Conservation (phyloP, 2,113 vertebrate genomes). For the Sinocyclocheilus anshuiensis region DNA sequence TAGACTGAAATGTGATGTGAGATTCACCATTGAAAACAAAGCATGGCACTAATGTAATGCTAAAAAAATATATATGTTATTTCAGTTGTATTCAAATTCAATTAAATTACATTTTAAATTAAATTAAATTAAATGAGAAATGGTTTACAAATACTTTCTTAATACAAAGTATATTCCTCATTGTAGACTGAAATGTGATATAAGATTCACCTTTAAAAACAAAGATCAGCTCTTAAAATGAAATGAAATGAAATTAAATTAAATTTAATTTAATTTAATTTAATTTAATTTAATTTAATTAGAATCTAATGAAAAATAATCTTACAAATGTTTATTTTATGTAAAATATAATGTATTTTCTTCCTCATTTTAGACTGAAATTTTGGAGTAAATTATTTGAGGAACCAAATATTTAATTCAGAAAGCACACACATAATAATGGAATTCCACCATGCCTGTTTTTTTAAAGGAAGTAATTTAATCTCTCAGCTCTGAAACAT, state of each 20-base stretch:
- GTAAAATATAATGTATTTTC: neutral
- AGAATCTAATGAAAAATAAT: neutral
- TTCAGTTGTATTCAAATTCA: neutral
- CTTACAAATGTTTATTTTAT: neutral
- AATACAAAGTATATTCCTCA: too few species aligned
- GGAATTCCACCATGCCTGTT: neutral
- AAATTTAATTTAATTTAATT: neutral
- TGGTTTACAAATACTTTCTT: too few species aligned
- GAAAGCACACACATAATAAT: neutral
- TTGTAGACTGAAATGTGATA: too few species aligned
- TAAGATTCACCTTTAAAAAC: too few species aligned
- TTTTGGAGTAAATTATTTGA: neutral
- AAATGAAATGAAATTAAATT: neutral
- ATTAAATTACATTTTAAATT: too few species aligned
- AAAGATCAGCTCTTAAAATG: neutral
- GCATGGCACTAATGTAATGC: neutral
- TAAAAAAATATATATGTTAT: neutral
- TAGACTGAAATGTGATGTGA: too few species aligned
- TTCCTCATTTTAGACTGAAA: neutral
- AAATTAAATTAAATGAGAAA: too few species aligned
- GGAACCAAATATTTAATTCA: neutral
- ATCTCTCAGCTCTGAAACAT: constrained; percentile 37
- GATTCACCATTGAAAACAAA: too few species aligned
- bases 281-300: neutral
- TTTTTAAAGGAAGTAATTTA: constrained; percentile 24